Evolutionary conservation across 2,113 vertebrate species (phyloP), one percentile per base, ranked within the genome.

Genomic region (Ciconia boyciana): DNA sequence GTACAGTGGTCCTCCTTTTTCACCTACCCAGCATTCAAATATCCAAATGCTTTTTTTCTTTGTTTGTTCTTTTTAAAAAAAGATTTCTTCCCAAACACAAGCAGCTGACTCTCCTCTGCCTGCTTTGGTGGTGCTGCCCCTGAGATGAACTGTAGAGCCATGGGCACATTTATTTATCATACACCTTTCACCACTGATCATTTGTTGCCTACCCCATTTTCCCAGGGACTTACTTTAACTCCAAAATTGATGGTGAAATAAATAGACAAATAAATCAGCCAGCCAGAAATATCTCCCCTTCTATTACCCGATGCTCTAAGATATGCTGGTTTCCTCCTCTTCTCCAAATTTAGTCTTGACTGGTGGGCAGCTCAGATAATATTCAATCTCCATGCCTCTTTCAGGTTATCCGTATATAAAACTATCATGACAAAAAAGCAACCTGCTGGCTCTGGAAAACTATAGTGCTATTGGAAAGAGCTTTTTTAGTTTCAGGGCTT

Each of bases 211-310:
- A 48, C 57, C 39, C 64, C 44, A 60, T 96, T 93, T 90, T 92
- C 43, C 48, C 52, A 81, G 55, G n/a, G 71, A 74, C 83, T 92
- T 65, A 57, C 62, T 90, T 85, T 36, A 90, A 83, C 79, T 90
- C 76, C 46, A 80, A 41, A 96, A 93, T 48, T 90, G 86, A 96
- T 90, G 75, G 71, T 88, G 85, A 71, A 92, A 86, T 89, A 93
- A 94, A 96, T 14, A 93, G 88, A 46, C 43, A 96, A 92, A 95
- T 94, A 97, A 93, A 93, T 96, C 96, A 93, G 14, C 43, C 80
- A 81, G 66, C 26, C 48, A 92, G 72, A 93, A 83, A 78, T 87
- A 78, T 64, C 68, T 92, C 41, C 21, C 22, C 11, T 92, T 93
- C 54, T 71, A 86, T 82, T 87, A 83, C 65, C 72, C 60, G 80